Percentiles rank a stretch among this genome's conserved stretches.
Conservation (phyloP, 2,113 vertebrate genomes). For the Octodon degus region DNA sequence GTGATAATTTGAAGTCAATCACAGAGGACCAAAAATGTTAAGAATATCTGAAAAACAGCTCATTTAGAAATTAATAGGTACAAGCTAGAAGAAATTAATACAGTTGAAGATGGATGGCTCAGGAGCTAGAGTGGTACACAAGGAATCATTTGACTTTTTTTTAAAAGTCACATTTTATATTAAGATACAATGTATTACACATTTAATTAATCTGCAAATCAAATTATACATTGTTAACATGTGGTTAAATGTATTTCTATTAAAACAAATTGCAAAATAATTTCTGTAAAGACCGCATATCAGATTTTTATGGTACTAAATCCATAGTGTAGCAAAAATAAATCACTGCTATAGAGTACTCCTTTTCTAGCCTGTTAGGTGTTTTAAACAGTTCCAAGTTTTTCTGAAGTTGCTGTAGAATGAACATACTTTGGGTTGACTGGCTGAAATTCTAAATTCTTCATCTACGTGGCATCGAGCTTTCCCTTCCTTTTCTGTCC, state of each 20-base stretch:
- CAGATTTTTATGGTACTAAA: neutral
- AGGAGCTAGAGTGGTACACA: neutral
- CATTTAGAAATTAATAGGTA: neutral
- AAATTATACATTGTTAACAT: conserved; percentile 14
- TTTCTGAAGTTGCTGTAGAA: conserved; percentile 34
- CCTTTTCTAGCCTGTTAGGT: neutral
- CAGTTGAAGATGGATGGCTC: neutral
- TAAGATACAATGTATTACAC: neutral
- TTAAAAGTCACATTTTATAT: conserved; percentile 27
- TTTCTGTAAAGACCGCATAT: conserved; percentile 26
- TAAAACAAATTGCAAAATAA: conserved; percentile 27
- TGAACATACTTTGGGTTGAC: conserved; percentile 22
- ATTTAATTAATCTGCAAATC: conserved; percentile 53
- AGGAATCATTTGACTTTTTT: conserved; percentile 46
- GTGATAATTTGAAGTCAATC: neutral
- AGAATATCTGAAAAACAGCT: neutral
- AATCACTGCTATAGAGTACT: neutral
- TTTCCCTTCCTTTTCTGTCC: conserved; percentile 15
- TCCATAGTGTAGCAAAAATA: neutral
- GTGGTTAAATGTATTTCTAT: neutral
- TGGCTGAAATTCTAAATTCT: neutral
- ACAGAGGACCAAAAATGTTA: neutral
- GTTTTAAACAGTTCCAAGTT: conserved; percentile 24
- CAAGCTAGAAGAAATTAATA: neutral
- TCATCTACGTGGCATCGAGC: neutral